These are phyloP conservation scores for Drosophila ochracea DNA, from an alignment of 2,888 invertebrate species.

Conservation along the genomic window DNA sequence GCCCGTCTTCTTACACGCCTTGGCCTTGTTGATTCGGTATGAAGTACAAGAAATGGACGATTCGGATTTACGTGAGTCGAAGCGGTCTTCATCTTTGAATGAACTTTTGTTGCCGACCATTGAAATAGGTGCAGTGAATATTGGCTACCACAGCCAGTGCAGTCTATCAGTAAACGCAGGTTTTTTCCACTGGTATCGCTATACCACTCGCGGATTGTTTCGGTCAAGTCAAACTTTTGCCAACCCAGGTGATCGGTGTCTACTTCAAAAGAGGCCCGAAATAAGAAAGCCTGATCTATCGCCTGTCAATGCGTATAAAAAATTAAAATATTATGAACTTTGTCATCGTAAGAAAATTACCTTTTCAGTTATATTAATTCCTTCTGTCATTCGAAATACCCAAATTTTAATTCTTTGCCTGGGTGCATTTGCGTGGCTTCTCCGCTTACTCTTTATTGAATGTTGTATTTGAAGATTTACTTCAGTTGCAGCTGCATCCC, in stretches of 20 bases:
- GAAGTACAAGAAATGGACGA: constrained; percentile 93
- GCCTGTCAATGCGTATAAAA: constrained; percentile 84
- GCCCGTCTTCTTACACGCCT: constrained; percentile 92
- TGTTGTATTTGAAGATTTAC: constrained; percentile 28
- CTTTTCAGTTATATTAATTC: constrained; percentile 73
- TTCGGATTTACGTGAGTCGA: constrained; percentile 87
- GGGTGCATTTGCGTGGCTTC: constrained; percentile 18
- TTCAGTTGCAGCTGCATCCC: constrained; percentile 29
- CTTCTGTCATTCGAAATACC: constrained; percentile 81
- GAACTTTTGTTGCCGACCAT: constrained; percentile 24
- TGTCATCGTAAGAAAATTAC: constrained; percentile 53
- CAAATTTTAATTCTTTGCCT: constrained; percentile 79
- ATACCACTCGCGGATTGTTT: constrained; percentile 91
- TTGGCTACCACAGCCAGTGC: constrained; percentile 92
- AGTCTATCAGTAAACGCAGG: constrained; percentile 93
- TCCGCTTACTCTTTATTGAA: constrained; percentile 37
- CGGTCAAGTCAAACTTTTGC: constrained; percentile 94
- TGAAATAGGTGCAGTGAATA: constrained; percentile 89
- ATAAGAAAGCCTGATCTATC: constrained; percentile 87
- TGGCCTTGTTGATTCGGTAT: constrained; percentile 90
- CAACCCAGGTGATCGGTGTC: constrained; percentile 90
- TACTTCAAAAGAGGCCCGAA: constrained; percentile 87
- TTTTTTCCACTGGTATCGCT: constrained; percentile 80
- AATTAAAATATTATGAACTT: not conserved
- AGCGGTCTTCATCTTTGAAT: constrained; percentile 17